Conservation (phyloP, 2,888 invertebrate genomes). For the Drosophila affinis region DNA sequence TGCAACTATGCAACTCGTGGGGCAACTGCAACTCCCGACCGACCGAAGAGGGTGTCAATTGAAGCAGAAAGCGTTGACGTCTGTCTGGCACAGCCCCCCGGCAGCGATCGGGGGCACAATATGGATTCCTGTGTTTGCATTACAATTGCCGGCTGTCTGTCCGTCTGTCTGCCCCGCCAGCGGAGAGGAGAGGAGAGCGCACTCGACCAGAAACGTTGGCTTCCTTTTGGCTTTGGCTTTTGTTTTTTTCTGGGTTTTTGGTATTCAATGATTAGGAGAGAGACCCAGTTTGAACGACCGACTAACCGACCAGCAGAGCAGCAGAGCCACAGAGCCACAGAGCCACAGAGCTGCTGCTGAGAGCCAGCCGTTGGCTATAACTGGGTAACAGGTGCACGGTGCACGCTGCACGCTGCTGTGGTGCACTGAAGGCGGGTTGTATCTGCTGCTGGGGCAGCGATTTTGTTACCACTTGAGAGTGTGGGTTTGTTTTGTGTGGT, state of each 20-base stretch:
- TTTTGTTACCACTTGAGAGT: slow-evolving; percentile 57
- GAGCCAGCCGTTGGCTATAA: slow-evolving; percentile 52
- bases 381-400: slow-evolving; percentile 73
- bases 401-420: background rate
- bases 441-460: slow-evolving; percentile 35
- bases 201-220: slow-evolving; percentile 76
- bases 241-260: slow-evolving; percentile 9
- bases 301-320: slow-evolving; percentile 65
- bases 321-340: slow-evolving; percentile 7
- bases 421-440: slow-evolving; percentile 13
- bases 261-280: slow-evolving; percentile 50
- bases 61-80: slow-evolving; percentile 67
- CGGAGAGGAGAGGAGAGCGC: slow-evolving; percentile 31
- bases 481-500: slow-evolving; percentile 18
- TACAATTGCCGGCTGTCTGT: slow-evolving; percentile 58
- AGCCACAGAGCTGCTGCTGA: slow-evolving; percentile 26
- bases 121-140: slow-evolving; percentile 76
- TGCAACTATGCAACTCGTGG: slow-evolving; percentile 26
- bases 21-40: slow-evolving; percentile 10
- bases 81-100: slow-evolving; percentile 24
- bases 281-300: slow-evolving; percentile 72
- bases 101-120: slow-evolving; percentile 53
- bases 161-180: background rate
- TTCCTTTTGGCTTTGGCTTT: slow-evolving; percentile 63
- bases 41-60: slow-evolving; percentile 70